Percentiles rank a stretch among this genome's conserved stretches.
Evolutionary conservation across 2,113 vertebrate species (phyloP).

Genomic region (Pampusana beccarii): DNA sequence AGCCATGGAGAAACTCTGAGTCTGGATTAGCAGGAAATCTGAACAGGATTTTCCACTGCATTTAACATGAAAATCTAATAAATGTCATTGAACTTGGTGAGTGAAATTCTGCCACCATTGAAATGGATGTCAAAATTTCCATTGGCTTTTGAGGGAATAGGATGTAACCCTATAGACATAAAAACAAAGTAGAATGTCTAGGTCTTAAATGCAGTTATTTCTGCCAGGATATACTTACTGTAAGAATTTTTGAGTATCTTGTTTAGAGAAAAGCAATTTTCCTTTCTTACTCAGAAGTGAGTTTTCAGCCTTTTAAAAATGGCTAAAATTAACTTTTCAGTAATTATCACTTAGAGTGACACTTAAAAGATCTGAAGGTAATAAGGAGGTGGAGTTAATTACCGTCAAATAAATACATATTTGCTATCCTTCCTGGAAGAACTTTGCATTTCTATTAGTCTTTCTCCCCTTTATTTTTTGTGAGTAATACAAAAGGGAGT

Average conservation of each 20-base stretch:
- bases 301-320: conserved; percentile 7
- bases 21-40: conserved; percentile 44
- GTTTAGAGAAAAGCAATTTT: not conserved
- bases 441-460: not conserved
- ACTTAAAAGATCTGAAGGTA: conserved; percentile 16
- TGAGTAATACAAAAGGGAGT: conserved; percentile 5
- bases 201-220: conserved; percentile 6
- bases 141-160: not conserved
- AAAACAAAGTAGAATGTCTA: not conserved
- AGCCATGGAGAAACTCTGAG: conserved; percentile 5
- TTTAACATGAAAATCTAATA: conserved; percentile 57
- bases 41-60: conserved; percentile 46
- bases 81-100: conserved; percentile 15
- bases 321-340: not conserved
- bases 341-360: not conserved
- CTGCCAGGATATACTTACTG: not conserved
- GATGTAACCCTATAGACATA: not conserved
- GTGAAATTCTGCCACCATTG: conserved; percentile 27
- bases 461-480: not conserved
- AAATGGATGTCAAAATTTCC: conserved; percentile 24
- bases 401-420: not conserved
- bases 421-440: not conserved
- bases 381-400: conserved; percentile 14
- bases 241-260: not conserved
- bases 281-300: not conserved